Base-by-base conservation (phyloP, 2,113 vertebrate genomes). In the Xiphophorus hellerii region DNA sequence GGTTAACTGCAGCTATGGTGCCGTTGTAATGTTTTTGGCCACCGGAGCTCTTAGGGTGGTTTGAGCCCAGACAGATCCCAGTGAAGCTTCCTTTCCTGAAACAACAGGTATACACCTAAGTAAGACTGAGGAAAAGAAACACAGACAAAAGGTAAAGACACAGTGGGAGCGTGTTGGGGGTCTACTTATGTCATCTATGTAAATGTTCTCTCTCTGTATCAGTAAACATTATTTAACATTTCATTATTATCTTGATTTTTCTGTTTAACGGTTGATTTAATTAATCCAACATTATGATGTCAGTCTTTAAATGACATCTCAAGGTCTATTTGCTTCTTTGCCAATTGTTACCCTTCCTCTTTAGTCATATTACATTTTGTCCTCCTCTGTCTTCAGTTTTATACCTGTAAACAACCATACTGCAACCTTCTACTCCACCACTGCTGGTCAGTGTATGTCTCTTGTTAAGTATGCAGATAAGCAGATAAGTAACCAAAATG, bases 21-120 rank as follows among this genome's bases (percentile, higher is more conserved):
- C 66, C 68, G 74, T 71, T 7, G 78, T 72, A 5, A 71, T 62
- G 22, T 71, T 58, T 70, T 51, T 11, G 60, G 71, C 66, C 25
- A 35, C n/a, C 28, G 37, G 54, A 82, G 63, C 80, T 75, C 61
- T 22, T 58, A 66, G 74, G 66, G 74, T 76, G 77, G 27, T 82
- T 73, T 69, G 67, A 74, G 67, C 80, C 75, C 69, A 67, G 12
- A 33, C 31, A 63, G 62, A 87, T 68, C 71, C 63, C 51, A 44
- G 35, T 3, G 35, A 35, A 76, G 73, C 48, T 71, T 17, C 13
- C 37, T 76, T 48, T 48, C 62, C 80, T 87, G 75, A 68, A 86
- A 85, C 28, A 60, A 72, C 25, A 73, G 2, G 9, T 54, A 44
- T 28, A 73, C 54, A 68, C 1, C 54, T 60, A 75, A 37, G 14